These are phyloP conservation scores for Ectropis crepuscularia DNA, from an alignment of 2,888 invertebrate genomes.

Conservation along the genomic window DNA sequence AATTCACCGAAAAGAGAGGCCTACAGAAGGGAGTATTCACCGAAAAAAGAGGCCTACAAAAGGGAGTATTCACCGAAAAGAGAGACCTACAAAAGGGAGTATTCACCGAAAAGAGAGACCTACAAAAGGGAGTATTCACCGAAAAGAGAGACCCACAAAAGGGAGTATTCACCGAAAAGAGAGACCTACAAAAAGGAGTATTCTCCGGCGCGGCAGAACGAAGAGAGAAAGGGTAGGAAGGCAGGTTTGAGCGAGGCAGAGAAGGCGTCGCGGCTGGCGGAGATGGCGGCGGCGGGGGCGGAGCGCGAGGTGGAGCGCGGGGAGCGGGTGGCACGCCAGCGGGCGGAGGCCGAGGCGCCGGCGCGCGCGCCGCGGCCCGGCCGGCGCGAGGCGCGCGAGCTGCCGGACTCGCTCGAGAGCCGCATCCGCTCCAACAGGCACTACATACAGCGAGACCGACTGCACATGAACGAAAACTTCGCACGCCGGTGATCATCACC, in stretches of 20 bases:
- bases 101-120: no score
- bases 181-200: slow-evolving; percentile 39
- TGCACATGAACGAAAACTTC: slow-evolving; percentile 94
- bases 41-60: not conserved
- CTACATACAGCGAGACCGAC: slow-evolving; percentile 92
- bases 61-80: slow-evolving; percentile 12
- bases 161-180: slow-evolving; percentile 24
- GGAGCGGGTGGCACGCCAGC: slow-evolving; percentile 86
- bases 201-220: slow-evolving; percentile 39
- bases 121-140: no score
- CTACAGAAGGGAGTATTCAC: slow-evolving; percentile 41
- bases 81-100: slow-evolving; percentile 38
- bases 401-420: slow-evolving; percentile 90
- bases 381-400: slow-evolving; percentile 80
- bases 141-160: no score
- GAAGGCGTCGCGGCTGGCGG: slow-evolving; percentile 84
- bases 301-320: slow-evolving; percentile 88
- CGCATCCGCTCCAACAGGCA: slow-evolving; percentile 95
- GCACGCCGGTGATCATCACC: slow-evolving; percentile 83
- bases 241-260: slow-evolving; percentile 75
- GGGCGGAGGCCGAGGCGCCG: slow-evolving; percentile 80
- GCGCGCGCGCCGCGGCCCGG: slow-evolving; percentile 88
- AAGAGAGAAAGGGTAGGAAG: slow-evolving; percentile 39
- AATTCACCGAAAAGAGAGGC: slow-evolving; percentile 23
- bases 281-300: slow-evolving; percentile 93